These are phyloP conservation scores for Sceliomorpha sp. DNA, from an alignment of 2,888 invertebrate genomes.

Conservation along the genomic window DNA sequence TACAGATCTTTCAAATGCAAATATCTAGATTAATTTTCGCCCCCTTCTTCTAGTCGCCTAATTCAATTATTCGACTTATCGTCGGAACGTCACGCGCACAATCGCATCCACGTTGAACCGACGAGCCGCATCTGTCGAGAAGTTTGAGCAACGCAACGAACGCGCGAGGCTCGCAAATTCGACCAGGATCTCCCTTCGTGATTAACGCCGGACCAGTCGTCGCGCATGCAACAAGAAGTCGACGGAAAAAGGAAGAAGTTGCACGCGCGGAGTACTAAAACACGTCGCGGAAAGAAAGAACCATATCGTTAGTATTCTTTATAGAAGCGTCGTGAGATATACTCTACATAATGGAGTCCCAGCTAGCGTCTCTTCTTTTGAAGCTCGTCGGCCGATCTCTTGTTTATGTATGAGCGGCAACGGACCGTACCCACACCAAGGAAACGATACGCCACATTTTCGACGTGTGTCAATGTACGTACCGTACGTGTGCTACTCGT, in stretches of 20 bases:
- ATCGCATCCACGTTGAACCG: too few relatives aligned
- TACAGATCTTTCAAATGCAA: too few relatives aligned
- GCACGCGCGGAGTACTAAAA: conserved; percentile 39
- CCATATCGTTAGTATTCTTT: conserved; percentile 80
- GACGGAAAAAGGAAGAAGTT: conserved; percentile 23
- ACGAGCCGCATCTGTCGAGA: too few relatives aligned
- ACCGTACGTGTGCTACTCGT: conserved; percentile 47
- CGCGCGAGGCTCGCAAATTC: too few relatives aligned
- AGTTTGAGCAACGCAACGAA: too few relatives aligned
- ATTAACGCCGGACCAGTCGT: conserved; percentile 19
- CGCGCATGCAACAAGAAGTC: conserved; percentile 22
- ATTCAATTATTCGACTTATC: too few relatives aligned
- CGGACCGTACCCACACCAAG: conserved; percentile 72
- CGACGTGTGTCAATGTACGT: conserved; percentile 56
- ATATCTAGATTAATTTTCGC: too few relatives aligned
- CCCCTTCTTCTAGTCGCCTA: too few relatives aligned
- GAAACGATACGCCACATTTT: conserved; percentile 47
- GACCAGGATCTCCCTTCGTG: not conserved
- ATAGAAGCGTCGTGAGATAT: conserved; percentile 78
- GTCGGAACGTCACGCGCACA: too few relatives aligned
- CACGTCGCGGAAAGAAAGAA: conserved; percentile 66
- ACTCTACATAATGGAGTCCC: conserved; percentile 80
- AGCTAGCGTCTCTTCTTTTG: conserved; percentile 78
- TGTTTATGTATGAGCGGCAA: conserved; percentile 80
- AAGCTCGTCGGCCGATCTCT: conserved; percentile 78